Conservation (phyloP, 1,140 invertebrate species). For the Danaus plexippus region DNA sequence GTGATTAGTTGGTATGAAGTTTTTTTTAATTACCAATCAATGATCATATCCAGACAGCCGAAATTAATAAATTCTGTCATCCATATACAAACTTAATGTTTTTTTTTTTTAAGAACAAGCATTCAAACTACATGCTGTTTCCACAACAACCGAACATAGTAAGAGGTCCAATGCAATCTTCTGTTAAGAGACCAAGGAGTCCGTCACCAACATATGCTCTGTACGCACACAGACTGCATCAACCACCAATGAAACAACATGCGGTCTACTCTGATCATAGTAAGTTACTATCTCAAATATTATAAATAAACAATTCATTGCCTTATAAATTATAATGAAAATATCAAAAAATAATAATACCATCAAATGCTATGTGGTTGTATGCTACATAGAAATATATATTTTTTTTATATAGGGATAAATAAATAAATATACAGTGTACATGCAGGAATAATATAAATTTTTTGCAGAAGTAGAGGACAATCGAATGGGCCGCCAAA, state of each 20-base stretch:
- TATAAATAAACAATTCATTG: constrained; percentile 1
- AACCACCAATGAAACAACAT: constrained; percentile 61
- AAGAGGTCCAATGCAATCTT: constrained; percentile 51
- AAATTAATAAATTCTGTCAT: not conserved
- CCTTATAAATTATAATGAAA: constrained; percentile 1
- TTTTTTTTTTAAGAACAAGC: constrained; percentile 35
- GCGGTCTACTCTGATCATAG: constrained; percentile 62
- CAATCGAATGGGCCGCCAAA: constrained; percentile 79
- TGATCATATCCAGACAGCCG: too few relatives aligned
- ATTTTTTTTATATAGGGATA: constrained; percentile 22
- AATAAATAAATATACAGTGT: constrained; percentile 42
- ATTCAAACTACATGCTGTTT: constrained; percentile 48
- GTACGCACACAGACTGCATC: constrained; percentile 63
- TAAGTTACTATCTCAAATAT: constrained; percentile 31
- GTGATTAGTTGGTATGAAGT: too few relatives aligned
- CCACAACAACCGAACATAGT: constrained; percentile 50
- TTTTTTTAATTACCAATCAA: too few relatives aligned
- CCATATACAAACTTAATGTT: constrained; percentile 1
- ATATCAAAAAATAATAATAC: not conserved
- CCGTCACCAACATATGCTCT: constrained; percentile 72
- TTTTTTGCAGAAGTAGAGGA: constrained; percentile 84
- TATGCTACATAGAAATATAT: constrained; percentile 27
- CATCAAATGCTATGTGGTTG: not conserved
- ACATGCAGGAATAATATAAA: constrained; percentile 46
- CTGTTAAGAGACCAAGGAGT: constrained; percentile 69